These are phyloP conservation scores for Nysson spinosus DNA, from an alignment of 2,888 invertebrate genomes.

Conservation along the genomic window DNA sequence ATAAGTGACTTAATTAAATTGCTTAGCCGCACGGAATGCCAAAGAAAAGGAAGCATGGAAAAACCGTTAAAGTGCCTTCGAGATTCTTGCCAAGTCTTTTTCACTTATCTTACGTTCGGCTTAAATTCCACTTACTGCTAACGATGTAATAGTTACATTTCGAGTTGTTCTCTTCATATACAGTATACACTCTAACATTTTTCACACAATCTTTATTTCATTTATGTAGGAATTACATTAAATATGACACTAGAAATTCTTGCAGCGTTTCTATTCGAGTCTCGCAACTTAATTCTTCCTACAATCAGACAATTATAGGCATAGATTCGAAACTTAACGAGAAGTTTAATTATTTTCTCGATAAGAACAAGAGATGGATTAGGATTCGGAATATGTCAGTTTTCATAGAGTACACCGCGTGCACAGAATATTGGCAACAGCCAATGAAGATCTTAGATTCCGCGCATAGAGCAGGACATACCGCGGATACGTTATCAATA, in stretches of 20 bases:
- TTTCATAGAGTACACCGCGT: neutral
- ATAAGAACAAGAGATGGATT: too few relatives aligned
- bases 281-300: too few relatives aligned
- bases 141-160: too few relatives aligned
- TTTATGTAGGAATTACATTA: too few relatives aligned
- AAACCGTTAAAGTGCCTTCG: neutral
- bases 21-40: neutral
- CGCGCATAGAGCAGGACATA: conserved; percentile 22
- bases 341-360: neutral
- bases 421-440: neutral
- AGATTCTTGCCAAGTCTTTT: neutral
- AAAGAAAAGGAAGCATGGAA: neutral
- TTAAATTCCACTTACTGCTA: neutral
- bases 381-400: too few relatives aligned
- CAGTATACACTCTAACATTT: too few relatives aligned
- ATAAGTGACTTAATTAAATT: neutral
- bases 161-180: too few relatives aligned
- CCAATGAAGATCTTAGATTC: conserved; percentile 20
- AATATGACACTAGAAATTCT: neutral
- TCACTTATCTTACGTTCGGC: neutral
- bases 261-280: neutral
- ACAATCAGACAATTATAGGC: neutral
- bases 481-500: conserved; percentile 18
- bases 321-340: neutral
- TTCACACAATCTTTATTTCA: too few relatives aligned